Base-by-base conservation (phyloP, 2,888 invertebrate species). In the Agrotis segetum region DNA sequence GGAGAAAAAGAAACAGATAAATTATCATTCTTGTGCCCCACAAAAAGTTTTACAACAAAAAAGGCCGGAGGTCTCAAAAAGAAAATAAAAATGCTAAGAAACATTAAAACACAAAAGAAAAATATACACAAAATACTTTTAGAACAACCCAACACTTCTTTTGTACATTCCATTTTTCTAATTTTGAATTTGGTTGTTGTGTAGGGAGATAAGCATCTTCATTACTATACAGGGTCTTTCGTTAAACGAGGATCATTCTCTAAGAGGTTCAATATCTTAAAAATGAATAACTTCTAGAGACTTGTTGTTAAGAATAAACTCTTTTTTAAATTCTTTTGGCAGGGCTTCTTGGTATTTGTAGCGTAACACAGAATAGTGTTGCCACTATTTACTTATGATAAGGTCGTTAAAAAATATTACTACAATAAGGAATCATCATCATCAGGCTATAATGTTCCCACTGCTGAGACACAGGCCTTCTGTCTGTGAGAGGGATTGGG, bases 1-100 rank as follows among this genome's bases (percentile, higher is more conserved):
- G 3, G 13, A 21, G 13, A 56, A 3, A 56, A 29, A 16, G 40
- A 61, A n/a, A 13, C 4, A 46, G 16, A n/a, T 47, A 14, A 19
- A 24, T 47, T 52, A 55, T 29, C 19, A 29, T 56, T 56, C 40
- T 24, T 34, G 44, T 50, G 11, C 11, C 9, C 4, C 17, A 29
- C 3, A 29, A n/a, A 44, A 65, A 72, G 34, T 65, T 50, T 24
- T 16, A 4, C 17, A 44, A 29, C 17, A 65, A 50, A 71, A 67
- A 65, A 29, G 65, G 21, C 55, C 49, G 49, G 21, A 71, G 71
- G 55, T 50, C n/a, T 71, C 65, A 58, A 24, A 65, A 71, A 65
- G n/a, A 46, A 71, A 71, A 71, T 56, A 64, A 71, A 71, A 49
- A 46, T 44, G 16, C 44, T 71, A 56, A 13, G 40, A 56, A 56